A percentile compares a stretch with the other conserved stretches of the same genome.
Conservation (phyloP, 2,797 vertebrate genomes). For the Oryzias dopingdopingensis region DNA sequence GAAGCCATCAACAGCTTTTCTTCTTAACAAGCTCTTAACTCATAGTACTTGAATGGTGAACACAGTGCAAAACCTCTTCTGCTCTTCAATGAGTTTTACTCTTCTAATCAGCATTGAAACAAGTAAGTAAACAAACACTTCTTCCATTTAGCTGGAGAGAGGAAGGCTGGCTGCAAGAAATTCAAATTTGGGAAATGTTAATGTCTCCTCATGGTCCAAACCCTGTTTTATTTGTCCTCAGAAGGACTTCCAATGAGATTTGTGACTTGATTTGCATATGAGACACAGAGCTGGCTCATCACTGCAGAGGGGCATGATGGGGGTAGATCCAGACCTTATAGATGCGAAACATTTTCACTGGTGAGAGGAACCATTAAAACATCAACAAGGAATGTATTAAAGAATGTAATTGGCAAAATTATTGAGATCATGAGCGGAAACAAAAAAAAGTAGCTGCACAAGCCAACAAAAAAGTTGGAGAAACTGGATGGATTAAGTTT, state of each 20-base stretch:
- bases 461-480: too few species aligned
- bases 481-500: too few species aligned
- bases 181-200: constrained; percentile 76
- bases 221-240: constrained; percentile 67
- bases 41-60: constrained; percentile 31
- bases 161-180: constrained; percentile 55
- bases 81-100: constrained; percentile 56
- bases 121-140: constrained; percentile 75
- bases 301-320: constrained; percentile 24
- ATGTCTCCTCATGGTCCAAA: constrained; percentile 69
- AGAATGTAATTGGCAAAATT: too few species aligned
- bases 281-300: constrained; percentile 59
- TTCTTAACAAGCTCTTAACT: constrained; percentile 59
- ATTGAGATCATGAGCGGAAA: too few species aligned
- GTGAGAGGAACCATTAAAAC: too few species aligned
- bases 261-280: constrained; percentile 69
- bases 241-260: constrained; percentile 56
- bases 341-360: constrained; percentile 24
- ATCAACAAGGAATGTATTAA: too few species aligned
- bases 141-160: constrained; percentile 67
- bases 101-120: constrained; percentile 77
- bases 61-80: constrained; percentile 32
- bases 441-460: too few species aligned
- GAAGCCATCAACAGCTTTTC: constrained; percentile 38
- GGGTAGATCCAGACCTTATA: constrained; percentile 35